Conservation (phyloP, 1,140 invertebrate species). For the Theocolax elegans region DNA sequence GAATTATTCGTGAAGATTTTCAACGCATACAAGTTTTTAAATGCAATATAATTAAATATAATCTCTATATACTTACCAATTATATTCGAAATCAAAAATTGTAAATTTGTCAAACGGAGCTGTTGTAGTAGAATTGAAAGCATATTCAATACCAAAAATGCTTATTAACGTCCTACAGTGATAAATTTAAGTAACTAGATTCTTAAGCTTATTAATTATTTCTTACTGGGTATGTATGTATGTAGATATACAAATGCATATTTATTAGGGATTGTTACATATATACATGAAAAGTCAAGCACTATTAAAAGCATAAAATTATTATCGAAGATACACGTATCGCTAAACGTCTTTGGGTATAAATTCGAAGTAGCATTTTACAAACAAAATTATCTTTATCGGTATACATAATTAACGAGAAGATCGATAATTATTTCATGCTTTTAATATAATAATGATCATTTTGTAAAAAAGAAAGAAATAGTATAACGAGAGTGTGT, state of each 20-base stretch:
- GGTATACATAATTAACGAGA: not conserved
- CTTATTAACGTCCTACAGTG: too few species aligned
- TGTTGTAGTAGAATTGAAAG: too few species aligned
- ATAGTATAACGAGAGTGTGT: not conserved
- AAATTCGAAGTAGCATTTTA: not conserved
- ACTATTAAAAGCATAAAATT: slow-evolving; percentile 12
- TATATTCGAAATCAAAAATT: not conserved
- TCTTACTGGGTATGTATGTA: not conserved
- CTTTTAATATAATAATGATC: slow-evolving; percentile 8
- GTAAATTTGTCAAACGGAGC: too few species aligned
- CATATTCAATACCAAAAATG: too few species aligned
- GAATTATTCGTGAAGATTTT: too few species aligned
- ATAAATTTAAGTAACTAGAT: too few species aligned
- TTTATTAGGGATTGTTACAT: not conserved
- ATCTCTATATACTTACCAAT: not conserved
- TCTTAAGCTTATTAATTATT: too few species aligned
- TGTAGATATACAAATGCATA: too few species aligned
- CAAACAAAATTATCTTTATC: not conserved
- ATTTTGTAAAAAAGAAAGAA: not conserved
- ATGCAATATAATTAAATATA: not conserved
- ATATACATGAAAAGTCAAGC: not conserved
- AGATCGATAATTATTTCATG: not conserved
- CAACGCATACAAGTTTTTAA: not conserved
- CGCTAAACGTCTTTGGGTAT: too few species aligned
- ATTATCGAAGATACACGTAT: not conserved